Evolutionary conservation across 2,888 invertebrate genomes (phyloP).

Genomic region (Eustalomyia histrio): DNA sequence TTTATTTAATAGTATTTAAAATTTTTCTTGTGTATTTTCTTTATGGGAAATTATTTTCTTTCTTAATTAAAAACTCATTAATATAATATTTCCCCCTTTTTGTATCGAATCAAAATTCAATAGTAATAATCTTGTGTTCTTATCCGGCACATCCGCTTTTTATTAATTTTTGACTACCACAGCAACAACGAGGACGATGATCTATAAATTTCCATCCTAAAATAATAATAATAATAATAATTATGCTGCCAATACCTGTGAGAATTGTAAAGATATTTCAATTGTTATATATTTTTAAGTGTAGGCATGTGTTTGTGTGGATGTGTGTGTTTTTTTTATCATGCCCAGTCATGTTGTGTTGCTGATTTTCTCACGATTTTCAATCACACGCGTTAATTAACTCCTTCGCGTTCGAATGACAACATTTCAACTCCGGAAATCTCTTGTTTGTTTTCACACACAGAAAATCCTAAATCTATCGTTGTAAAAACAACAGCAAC

Average conservation of each 20-base stretch:
- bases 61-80: slow-evolving; percentile 61
- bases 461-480: slow-evolving; percentile 54
- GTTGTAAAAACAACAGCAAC: neutral
- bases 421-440: slow-evolving; percentile 69
- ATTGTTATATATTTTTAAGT: neutral
- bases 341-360: slow-evolving; percentile 1
- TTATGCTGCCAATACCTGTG: slow-evolving; percentile 52
- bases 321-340: neutral
- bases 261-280: slow-evolving; percentile 32
- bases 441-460: slow-evolving; percentile 70
- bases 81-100: slow-evolving; percentile 16
- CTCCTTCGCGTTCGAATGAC: slow-evolving; percentile 64
- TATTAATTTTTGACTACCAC: neutral
- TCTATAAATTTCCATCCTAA: neutral
- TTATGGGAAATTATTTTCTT: slow-evolving; percentile 59
- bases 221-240: slow-evolving; percentile 20
- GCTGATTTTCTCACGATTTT: slow-evolving; percentile 72
- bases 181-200: neutral
- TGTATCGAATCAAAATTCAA: slow-evolving; percentile 43
- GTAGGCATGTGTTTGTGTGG: neutral
- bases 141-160: slow-evolving; percentile 48
- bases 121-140: slow-evolving; percentile 36
- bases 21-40: neutral
- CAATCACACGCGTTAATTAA: slow-evolving; percentile 70
- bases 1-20: neutral